A percentile compares a stretch with the other conserved stretches of the same genome.
Evolutionary conservation across 2,888 invertebrate genomes (phyloP).

Genomic region (Electrophaes corylata): DNA sequence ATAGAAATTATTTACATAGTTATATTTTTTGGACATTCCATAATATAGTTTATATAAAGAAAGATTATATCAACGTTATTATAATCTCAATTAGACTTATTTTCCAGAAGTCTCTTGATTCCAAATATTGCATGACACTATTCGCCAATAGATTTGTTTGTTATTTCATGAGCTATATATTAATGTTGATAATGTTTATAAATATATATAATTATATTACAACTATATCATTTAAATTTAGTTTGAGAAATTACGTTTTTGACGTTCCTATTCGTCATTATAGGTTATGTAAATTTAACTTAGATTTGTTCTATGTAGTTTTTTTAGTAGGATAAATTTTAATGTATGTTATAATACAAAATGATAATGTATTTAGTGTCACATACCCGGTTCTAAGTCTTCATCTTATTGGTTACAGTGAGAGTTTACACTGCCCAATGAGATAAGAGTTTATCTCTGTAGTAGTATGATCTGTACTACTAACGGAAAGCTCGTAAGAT

Average conservation of each 20-base stretch:
- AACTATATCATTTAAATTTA: not conserved
- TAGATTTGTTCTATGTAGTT: slow-evolving; percentile 1
- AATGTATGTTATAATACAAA: not conserved
- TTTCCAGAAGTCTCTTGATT: slow-evolving; percentile 18
- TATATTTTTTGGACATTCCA: slow-evolving; percentile 38
- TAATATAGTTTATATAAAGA: slow-evolving; percentile 19
- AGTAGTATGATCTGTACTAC: too few species aligned
- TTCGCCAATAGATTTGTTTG: slow-evolving; percentile 5
- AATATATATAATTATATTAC: not conserved
- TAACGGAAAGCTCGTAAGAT: too few species aligned
- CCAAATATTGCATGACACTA: slow-evolving; percentile 9
- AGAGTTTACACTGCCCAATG: too few species aligned
- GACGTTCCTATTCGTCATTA: slow-evolving; percentile 1
- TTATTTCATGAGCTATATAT: not conserved
- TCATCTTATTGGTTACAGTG: too few species aligned
- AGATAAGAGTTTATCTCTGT: too few species aligned
- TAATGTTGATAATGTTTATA: slow-evolving; percentile 1
- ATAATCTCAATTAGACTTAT: slow-evolving; percentile 38
- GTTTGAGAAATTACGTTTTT: not conserved
- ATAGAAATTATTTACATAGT: slow-evolving; percentile 28
- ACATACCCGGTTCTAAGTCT: too few species aligned
- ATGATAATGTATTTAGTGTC: too few species aligned
- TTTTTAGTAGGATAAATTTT: not conserved
- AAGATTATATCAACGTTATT: slow-evolving; percentile 24
- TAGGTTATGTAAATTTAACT: not conserved